Conservation (phyloP, 2,797 vertebrate genomes). For the Hapalemur alaotrensis region DNA sequence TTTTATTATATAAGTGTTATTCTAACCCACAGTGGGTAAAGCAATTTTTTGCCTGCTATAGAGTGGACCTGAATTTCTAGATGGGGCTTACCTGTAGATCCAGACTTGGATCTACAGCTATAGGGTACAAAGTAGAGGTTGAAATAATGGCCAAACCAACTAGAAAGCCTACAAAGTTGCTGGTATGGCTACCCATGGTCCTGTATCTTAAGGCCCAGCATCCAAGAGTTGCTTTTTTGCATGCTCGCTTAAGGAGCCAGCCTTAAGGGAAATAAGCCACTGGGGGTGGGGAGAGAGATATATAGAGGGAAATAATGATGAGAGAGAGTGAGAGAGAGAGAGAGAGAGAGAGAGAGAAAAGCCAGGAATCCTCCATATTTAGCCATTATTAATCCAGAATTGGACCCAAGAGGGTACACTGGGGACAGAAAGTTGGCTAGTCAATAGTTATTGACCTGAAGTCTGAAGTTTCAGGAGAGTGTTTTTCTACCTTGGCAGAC, state of each 20-base stretch:
- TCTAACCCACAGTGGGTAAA: neutral
- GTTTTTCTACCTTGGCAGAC: conserved; percentile 20
- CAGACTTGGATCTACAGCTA: neutral
- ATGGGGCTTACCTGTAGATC: neutral
- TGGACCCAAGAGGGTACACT: neutral
- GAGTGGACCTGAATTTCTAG: neutral
- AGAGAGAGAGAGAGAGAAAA: neutral
- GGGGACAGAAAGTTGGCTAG: neutral
- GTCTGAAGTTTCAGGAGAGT: neutral
- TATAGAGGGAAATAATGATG: neutral
- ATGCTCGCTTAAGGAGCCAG: neutral
- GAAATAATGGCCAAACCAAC: neutral
- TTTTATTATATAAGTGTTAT: conserved; percentile 34
- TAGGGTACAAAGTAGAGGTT: neutral
- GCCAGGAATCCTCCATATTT: neutral
- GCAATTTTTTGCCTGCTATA: neutral
- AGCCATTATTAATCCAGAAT: neutral
- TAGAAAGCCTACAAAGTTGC: neutral
- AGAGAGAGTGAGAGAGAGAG: neutral
- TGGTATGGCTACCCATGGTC: neutral
- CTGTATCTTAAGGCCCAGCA: neutral
- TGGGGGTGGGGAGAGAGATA: no score
- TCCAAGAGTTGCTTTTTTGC: neutral
- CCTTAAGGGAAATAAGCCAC: neutral
- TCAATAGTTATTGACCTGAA: conserved; percentile 10